Base-by-base conservation (phyloP, 92 coral and sea anemone genomes). In the Pocillopora grandis region DNA sequence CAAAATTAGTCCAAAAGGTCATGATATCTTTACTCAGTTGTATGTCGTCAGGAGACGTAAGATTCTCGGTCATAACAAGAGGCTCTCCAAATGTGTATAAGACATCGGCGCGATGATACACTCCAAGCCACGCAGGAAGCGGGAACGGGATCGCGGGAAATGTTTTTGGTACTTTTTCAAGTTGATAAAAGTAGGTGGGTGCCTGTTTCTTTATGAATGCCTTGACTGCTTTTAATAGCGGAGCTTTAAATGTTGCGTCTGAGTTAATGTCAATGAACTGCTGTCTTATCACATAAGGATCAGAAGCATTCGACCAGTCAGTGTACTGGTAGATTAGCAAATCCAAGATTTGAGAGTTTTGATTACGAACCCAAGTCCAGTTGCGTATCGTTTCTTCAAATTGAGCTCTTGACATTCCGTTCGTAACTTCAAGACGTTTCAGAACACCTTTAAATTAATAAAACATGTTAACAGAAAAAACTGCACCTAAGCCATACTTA, bases 181-280 rank as follows among this genome's bases (percentile, higher is more conserved):
- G 87, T 76, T 92, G 92, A 72, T 86, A 92, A 59, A 89, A 89
- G 72, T 64, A 92, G 18, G 91, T 90, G 57, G 83, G 85, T 19
- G 66, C 17, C 16, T 71, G 87, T 64, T 89, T 72, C 81, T 82
- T 87, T 10, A 70, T 82, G 56, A 89, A 92, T 35, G 69, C 90
- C 13, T 89, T 78, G 49, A 90, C 95, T 52, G 95, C 82, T 27
- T 55, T 62, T 27, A 92, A 48, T 1, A 92, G 92, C 17, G 95
- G 95, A 1, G 92, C 90, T 56, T 78, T 86, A 85, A 85, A 92
- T n/a, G 83, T 75, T 18, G 89, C 69, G 72, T 92, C 95, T 1
- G 92, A 89, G 7, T 86, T 27, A n/a, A 90, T 55, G 76, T 89
- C 90, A 19, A 92, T 70, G 60, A 86, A 89, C 49, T 68, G 73